These are phyloP conservation scores for Stratiomys singularior DNA, from an alignment of 2,888 invertebrate species.

Conservation along the genomic window DNA sequence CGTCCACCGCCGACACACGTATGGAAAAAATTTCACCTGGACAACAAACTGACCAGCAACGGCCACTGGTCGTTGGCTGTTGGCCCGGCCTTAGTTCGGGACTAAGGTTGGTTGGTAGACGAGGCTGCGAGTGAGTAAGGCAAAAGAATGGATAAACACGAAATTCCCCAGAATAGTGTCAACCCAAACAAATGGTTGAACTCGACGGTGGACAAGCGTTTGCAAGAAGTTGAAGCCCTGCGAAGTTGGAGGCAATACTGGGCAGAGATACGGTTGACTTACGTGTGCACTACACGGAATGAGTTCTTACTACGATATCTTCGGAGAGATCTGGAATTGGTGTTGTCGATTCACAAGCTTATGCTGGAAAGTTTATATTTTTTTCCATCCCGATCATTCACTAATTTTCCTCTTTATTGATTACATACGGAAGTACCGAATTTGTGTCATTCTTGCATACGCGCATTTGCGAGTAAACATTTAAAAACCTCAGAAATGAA, in stretches of 20 bases:
- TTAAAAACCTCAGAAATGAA: too few relatives aligned
- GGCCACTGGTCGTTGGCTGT: slow-evolving; percentile 6
- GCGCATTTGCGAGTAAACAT: too few relatives aligned
- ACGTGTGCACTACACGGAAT: background rate
- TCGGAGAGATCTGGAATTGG: background rate
- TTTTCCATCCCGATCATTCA: too few relatives aligned
- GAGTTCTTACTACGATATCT: too few relatives aligned
- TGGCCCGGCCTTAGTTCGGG: background rate
- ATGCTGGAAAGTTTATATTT: too few relatives aligned
- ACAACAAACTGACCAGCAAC: slow-evolving; percentile 37
- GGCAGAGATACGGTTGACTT: background rate
- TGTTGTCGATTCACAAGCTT: too few relatives aligned
- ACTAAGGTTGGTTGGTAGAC: background rate
- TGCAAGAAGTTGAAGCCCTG: background rate
- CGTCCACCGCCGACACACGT: slow-evolving; percentile 35
- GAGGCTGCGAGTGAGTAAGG: background rate
- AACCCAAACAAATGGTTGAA: slow-evolving; percentile 31
- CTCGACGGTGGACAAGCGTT: background rate
- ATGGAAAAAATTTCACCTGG: slow-evolving; percentile 34
- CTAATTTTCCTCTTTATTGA: too few relatives aligned
- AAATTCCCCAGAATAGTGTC: slow-evolving; percentile 43
- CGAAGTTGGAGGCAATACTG: background rate
- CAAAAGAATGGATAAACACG: slow-evolving; percentile 33
- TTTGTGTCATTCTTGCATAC: too few relatives aligned
- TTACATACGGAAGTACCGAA: too few relatives aligned